A percentile compares a stretch with the other conserved stretches of the same genome.
phyloP scores from a whole-genome alignment of 1,140 invertebrate genomes.

The Drosophila subobscura region DNA sequence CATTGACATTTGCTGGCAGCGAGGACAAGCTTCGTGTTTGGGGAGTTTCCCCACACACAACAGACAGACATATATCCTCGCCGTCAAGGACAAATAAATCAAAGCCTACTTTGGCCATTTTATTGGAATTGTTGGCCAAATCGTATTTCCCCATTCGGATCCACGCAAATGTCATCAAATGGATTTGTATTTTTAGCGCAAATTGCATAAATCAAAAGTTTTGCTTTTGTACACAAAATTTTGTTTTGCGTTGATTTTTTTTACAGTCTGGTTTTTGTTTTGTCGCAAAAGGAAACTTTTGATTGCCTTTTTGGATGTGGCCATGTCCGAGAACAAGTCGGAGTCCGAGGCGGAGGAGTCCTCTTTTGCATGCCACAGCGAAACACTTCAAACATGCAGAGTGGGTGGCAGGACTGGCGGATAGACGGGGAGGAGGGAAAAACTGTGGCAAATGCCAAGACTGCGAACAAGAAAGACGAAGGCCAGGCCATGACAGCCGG shows the following conservation, averaged over 20 bases:
- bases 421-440: no score
- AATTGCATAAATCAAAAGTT: constrained; percentile 81
- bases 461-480: background rate
- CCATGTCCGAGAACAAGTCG: constrained; percentile 21
- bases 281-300: constrained; percentile 61
- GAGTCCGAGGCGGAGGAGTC: constrained; percentile 8
- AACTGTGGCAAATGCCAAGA: constrained; percentile 24
- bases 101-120: constrained; percentile 66
- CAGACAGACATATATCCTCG: constrained; percentile 18
- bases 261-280: constrained; percentile 34
- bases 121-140: constrained; percentile 79
- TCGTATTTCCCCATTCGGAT: constrained; percentile 41
- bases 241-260: constrained; percentile 12
- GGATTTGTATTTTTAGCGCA: constrained; percentile 78
- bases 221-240: constrained; percentile 45
- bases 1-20: constrained; percentile 56
- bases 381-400: constrained; percentile 39
- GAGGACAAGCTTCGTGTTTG: constrained; percentile 24
- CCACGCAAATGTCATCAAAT: constrained; percentile 71
- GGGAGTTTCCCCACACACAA: constrained; percentile 49
- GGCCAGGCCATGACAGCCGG: no score
- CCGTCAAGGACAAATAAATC: constrained; percentile 50
- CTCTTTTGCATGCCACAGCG: constrained; percentile 16
- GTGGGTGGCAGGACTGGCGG: background rate
- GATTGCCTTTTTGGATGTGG: constrained; percentile 68